Base-by-base conservation (phyloP, 2,797 vertebrate genomes). In the Rhyacichthys aspro region DNA sequence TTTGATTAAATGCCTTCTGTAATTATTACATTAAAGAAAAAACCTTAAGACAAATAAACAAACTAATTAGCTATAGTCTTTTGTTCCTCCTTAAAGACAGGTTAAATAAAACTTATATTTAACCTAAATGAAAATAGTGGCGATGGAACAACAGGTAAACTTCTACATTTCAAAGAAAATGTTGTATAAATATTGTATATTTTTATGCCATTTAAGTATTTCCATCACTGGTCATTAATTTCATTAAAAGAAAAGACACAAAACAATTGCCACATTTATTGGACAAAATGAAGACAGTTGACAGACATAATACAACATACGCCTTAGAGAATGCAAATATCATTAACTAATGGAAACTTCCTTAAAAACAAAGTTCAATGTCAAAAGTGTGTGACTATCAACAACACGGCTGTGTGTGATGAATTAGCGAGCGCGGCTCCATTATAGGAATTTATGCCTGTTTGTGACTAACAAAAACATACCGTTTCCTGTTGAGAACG, bases 391-490 rank as follows among this genome's bases (percentile, higher is more conserved):
- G 55, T 32, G 44, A 59, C 7, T n/a, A 63, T 53, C 59, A 72
- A 78, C 67, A 76, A 61, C 49, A 63, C 9, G 55, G 12, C 71
- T 59, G 59, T 79, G 72, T 82, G 64, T 81, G 69, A 81, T 76
- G 18, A 79, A 81, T 66, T 64, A 64, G 67, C 52, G 50, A 73
- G 70, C 55, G 1, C 65, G 62, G 72, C 32, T 63, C 76, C 50
- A 62, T 79, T 81, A 79, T 57, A 52, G 76, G 80, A 62, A 88
- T 87, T 83, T 78, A 83, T 79, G 74, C 68, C 71, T 76, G 70
- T 86, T 85, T 80, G 75, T 79, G 85, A 61, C 80, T 81, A 79
- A 83, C 67, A 71, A 88, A 88, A 89, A 87, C 84, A 88, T 34
- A 70, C 62, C n/a, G 44, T 79, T 90, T 87, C 86, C 88, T 80